Base-by-base conservation (phyloP, 2,888 invertebrate species). In the Drosophila vallismaia region DNA sequence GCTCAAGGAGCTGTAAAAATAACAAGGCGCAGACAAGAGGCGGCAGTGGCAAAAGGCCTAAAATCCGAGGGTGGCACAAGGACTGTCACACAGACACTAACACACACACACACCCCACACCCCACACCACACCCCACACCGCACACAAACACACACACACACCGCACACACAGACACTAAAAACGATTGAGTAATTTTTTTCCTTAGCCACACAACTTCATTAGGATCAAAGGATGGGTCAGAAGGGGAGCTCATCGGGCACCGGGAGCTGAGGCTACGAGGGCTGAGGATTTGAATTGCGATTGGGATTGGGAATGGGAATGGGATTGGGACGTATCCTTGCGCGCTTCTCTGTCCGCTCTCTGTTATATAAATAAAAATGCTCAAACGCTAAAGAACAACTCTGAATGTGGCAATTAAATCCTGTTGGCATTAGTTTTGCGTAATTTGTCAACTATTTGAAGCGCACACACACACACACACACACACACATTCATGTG, bases 371-470 rank as follows among this genome's bases (percentile, higher is more conserved):
- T 67, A 74, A 53, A 58, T 54, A 71, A 63, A 58, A 58, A 59
- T 55, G 48, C 53, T 42, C 40, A 56, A 57, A 48, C 50, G 58
- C 67, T 40, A 44, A 19, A 24, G 29, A 40, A 53, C 45, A 51
- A 44, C 24, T 33, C 24, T 33, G 40, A 31, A 36, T 67, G 62
- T 67, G 62, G 48, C 70, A 74, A 74, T 76, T 55, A 56, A 57
- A 77, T 42, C 40, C 19, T 54, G 66, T 54, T 73, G 64, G 64
- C 71, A 71, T 81, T 85, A 74, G 72, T 76, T 82, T 87, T 85
- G 86, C 88, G 77, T 78, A 87, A 87, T 83, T 85, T 85, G 86
- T 72, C 79, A 83, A 83, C 88, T 83, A 87, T 85, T 83, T 85
- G 86, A 73, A 66, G 53, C 29, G 56, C 38, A 19, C 14, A 69